phyloP scores from a whole-genome alignment of 37 sponge, comb jelly and placozoan genomes.

The Aplysina aerophoba region DNA sequence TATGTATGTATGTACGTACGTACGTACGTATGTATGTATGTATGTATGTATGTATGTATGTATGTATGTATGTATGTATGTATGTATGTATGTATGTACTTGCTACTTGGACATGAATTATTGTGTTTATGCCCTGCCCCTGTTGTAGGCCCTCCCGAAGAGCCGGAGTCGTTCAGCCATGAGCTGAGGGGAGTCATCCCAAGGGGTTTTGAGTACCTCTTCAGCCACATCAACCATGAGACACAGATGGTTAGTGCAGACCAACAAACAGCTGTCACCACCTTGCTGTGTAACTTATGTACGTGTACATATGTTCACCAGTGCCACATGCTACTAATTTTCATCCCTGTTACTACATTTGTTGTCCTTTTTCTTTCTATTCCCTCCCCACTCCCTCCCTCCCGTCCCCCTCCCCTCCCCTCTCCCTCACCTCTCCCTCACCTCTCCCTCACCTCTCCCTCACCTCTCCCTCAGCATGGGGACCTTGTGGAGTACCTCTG shows the following conservation, averaged over 20 bases:
- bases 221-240: constrained; percentile 79
- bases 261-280: too few species aligned
- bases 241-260: constrained; percentile 59
- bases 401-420: background rate
- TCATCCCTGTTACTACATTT: background rate
- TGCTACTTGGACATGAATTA: too few species aligned
- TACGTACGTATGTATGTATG: too few species aligned
- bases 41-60: too few species aligned
- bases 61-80: too few species aligned
- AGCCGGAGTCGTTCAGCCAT: constrained; percentile 66
- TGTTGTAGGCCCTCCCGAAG: constrained; percentile 73
- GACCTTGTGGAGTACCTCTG: constrained; percentile 86
- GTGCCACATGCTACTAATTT: background rate
- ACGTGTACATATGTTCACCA: background rate
- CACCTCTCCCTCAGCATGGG: constrained; percentile 56
- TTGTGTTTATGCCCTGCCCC: background rate
- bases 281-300: background rate
- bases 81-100: too few species aligned
- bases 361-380: background rate
- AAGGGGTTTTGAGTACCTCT: constrained; percentile 84
- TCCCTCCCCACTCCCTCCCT: background rate
- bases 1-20: background rate
- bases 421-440: background rate
- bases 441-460: constrained; percentile 9
- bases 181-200: constrained; percentile 83